Conservation (phyloP, 2,888 invertebrate species). For the Galeopsomyia nigrocyanea region DNA sequence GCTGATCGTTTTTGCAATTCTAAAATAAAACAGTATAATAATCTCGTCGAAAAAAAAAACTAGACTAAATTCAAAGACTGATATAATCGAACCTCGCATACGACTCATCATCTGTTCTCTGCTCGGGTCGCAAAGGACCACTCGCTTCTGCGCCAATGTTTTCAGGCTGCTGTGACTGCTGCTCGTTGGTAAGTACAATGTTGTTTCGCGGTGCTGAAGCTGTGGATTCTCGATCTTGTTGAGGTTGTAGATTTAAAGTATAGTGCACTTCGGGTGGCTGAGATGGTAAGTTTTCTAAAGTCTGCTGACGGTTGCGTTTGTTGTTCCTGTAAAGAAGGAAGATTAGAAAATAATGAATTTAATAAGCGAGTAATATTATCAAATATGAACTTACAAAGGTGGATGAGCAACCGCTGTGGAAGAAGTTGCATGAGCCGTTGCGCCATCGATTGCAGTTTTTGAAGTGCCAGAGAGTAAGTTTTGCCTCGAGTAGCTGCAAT, state of each 20-base stretch:
- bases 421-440: slow-evolving; percentile 11
- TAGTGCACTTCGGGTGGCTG: slow-evolving; percentile 59
- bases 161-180: slow-evolving; percentile 51
- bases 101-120: slow-evolving; percentile 18
- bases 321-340: slow-evolving; percentile 56
- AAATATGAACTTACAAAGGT: slow-evolving; percentile 48
- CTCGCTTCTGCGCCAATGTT: neutral
- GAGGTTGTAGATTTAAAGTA: slow-evolving; percentile 60
- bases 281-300: slow-evolving; percentile 57
- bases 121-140: neutral
- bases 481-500: slow-evolving; percentile 87
- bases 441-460: slow-evolving; percentile 32
- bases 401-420: neutral
- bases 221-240: slow-evolving; percentile 49
- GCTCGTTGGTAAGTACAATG: slow-evolving; percentile 59
- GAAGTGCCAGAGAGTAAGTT: slow-evolving; percentile 80
- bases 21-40: slow-evolving; percentile 12
- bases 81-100: slow-evolving; percentile 18
- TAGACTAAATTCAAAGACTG: neutral
- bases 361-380: neutral
- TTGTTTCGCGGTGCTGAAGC: slow-evolving; percentile 55
- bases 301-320: slow-evolving; percentile 62
- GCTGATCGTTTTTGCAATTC: slow-evolving; percentile 34
- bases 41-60: slow-evolving; percentile 6
- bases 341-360: slow-evolving; percentile 1